Conservation (phyloP, 2,888 invertebrate genomes). For the Sphinx pinastri region DNA sequence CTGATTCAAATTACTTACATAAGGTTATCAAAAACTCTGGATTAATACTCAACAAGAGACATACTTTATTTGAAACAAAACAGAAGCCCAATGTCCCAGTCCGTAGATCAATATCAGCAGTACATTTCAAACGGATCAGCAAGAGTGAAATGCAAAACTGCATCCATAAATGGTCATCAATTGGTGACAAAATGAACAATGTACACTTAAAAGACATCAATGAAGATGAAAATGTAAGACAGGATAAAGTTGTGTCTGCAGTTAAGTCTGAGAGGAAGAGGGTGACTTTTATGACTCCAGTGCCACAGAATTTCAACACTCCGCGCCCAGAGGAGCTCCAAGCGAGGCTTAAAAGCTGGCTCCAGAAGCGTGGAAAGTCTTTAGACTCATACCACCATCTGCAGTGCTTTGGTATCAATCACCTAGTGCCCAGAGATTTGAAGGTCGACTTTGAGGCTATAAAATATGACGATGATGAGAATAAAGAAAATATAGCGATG, state of each 20-base stretch:
- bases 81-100: slow-evolving; percentile 44
- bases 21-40: slow-evolving; percentile 56
- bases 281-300: slow-evolving; percentile 70
- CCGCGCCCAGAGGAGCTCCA: slow-evolving; percentile 72
- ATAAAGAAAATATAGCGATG: slow-evolving; percentile 80
- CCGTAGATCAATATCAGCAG: slow-evolving; percentile 76
- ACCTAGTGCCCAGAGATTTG: slow-evolving; percentile 44
- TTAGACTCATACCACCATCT: slow-evolving; percentile 78
- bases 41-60: slow-evolving; percentile 56
- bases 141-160: slow-evolving; percentile 66
- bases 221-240: slow-evolving; percentile 58
- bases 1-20: slow-evolving; percentile 58
- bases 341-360: slow-evolving; percentile 75
- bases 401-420: slow-evolving; percentile 79
- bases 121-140: slow-evolving; percentile 72
- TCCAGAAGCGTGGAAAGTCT: slow-evolving; percentile 78
- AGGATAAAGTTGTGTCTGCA: slow-evolving; percentile 62
- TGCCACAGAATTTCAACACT: slow-evolving; percentile 60
- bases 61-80: slow-evolving; percentile 54
- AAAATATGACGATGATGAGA: slow-evolving; percentile 65
- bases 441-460: slow-evolving; percentile 40
- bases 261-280: slow-evolving; percentile 74
- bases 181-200: slow-evolving; percentile 68
- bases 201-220: slow-evolving; percentile 57
- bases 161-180: slow-evolving; percentile 72